Conservation (phyloP, 1,140 invertebrate genomes). For the Drosophila gunungcola region DNA sequence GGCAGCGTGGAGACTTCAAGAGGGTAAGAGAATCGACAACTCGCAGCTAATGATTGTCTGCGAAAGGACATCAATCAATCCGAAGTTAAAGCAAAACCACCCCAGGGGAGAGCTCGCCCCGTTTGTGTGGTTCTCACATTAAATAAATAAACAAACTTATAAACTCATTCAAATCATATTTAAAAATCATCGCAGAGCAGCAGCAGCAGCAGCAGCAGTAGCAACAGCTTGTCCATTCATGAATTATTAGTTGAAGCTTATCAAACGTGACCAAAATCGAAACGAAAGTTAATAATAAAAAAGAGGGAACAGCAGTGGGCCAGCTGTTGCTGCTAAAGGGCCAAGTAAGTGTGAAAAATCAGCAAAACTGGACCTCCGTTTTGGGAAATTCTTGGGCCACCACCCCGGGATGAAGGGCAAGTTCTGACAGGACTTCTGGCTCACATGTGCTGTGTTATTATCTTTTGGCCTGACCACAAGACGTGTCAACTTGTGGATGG, state of each 20-base stretch:
- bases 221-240: conserved; percentile 78
- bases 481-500: conserved; percentile 68
- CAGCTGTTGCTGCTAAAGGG: conserved; percentile 61
- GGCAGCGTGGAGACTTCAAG: conserved; percentile 29
- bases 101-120: conserved; percentile 8
- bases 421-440: conserved; percentile 9
- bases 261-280: conserved; percentile 77
- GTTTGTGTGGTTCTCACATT: conserved; percentile 25
- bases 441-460: conserved; percentile 62
- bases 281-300: conserved; percentile 70
- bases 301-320: conserved; percentile 23
- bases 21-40: conserved; percentile 36
- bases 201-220: conserved; percentile 53
- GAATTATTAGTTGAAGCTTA: conserved; percentile 79
- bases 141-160: conserved; percentile 80
- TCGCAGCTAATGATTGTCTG: conserved; percentile 77
- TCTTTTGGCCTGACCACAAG: conserved; percentile 72
- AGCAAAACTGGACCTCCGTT: conserved; percentile 37
- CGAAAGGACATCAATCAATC: conserved; percentile 74
- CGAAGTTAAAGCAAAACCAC: conserved; percentile 48
- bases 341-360: conserved; percentile 71
- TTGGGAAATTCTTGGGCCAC: conserved; percentile 36
- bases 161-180: conserved; percentile 82
- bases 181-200: conserved; percentile 70
- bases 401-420: conserved; percentile 20